Conservation (phyloP, 2,888 invertebrate species). For the Melolontha melolontha region DNA sequence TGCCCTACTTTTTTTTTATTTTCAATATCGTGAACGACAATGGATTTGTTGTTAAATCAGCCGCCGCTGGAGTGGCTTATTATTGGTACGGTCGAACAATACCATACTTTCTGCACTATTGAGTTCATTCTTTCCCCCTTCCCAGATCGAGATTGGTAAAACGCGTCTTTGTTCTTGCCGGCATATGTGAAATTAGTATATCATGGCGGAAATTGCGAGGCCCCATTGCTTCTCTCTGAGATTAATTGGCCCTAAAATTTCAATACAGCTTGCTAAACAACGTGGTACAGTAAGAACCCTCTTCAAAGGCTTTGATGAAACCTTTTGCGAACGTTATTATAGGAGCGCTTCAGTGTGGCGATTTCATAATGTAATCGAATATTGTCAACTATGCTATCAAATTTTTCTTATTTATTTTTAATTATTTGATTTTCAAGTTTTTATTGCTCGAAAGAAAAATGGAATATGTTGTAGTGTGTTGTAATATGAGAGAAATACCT, state of each 20-base stretch:
- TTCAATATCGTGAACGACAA: conserved; percentile 20
- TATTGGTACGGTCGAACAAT: conserved; percentile 39
- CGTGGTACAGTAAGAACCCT: conserved; percentile 11
- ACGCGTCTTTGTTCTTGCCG: conserved; percentile 39
- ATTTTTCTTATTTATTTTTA: too few species aligned
- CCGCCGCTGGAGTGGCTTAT: conserved; percentile 47
- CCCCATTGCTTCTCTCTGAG: conserved; percentile 17
- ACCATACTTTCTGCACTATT: conserved; percentile 33
- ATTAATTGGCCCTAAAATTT: conserved; percentile 35
- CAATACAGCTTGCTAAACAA: conserved; percentile 20
- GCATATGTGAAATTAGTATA: conserved; percentile 42
- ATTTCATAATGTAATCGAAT: too few species aligned
- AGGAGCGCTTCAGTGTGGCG: too few species aligned
- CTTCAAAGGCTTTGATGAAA: neutral
- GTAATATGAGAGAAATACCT: too few species aligned
- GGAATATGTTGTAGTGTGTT: too few species aligned
- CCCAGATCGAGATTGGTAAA: conserved; percentile 31
- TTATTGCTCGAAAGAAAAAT: too few species aligned
- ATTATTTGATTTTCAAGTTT: too few species aligned
- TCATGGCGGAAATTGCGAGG: conserved; percentile 31
- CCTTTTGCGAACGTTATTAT: too few species aligned
- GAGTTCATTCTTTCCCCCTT: conserved; percentile 35
- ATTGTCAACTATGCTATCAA: too few species aligned
- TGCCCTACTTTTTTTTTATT: neutral
- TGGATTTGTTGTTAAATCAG: conserved; percentile 42